These are phyloP conservation scores for Himalopsyche phryganea DNA, from an alignment of 1,140 invertebrate species.

Conservation along the genomic window DNA sequence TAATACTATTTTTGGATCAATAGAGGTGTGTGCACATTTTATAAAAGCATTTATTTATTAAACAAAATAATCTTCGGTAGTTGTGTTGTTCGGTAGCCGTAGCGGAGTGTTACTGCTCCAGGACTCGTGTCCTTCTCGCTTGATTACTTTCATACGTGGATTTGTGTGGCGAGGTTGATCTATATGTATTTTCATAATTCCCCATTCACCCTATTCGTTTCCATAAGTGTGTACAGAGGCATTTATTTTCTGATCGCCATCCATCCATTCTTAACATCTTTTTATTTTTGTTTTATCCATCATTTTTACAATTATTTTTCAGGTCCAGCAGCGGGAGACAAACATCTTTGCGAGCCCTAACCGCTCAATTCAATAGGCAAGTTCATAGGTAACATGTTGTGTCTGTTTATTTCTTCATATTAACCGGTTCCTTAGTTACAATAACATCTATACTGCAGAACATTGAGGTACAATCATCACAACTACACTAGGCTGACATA, in stretches of 20 bases:
- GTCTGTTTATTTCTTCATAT: neutral
- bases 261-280: neutral
- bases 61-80: no score
- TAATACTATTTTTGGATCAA: neutral
- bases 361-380: constrained; percentile 27
- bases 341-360: constrained; percentile 19
- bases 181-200: no score
- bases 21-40: no score
- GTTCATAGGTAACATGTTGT: constrained; percentile 22
- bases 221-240: neutral
- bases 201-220: no score
- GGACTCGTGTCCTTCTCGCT: no score
- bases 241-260: neutral
- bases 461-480: neutral
- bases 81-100: no score
- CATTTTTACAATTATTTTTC: constrained; percentile 7
- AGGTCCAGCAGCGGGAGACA: constrained; percentile 24
- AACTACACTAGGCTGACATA: neutral
- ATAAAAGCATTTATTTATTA: no score
- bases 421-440: no score
- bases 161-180: no score
- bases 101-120: no score
- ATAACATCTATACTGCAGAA: no score
- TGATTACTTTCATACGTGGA: no score
- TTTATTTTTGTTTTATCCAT: neutral